A percentile compares a stretch with the other conserved stretches of the same genome.
These are phyloP conservation scores for Alethe diademata DNA, from an alignment of 2,113 vertebrate genomes.

Conservation along the genomic window DNA sequence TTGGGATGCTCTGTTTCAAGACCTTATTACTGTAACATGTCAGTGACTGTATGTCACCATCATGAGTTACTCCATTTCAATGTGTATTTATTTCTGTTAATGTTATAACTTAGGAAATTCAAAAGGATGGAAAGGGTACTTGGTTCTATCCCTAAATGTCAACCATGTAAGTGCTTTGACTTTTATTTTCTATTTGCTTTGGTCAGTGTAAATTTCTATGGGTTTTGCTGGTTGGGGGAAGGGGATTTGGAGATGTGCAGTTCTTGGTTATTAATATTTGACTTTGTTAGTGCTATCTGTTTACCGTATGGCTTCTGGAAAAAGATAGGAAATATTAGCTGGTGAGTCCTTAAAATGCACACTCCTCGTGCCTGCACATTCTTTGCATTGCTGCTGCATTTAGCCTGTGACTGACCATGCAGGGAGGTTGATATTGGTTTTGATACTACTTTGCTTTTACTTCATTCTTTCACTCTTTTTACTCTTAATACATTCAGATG, in stretches of 20 bases:
- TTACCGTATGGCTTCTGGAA: constrained; percentile 78
- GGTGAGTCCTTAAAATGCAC: constrained; percentile 58
- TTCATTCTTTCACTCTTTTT: background rate
- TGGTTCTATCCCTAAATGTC: constrained; percentile 80
- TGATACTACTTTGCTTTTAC: background rate
- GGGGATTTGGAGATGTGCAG: constrained; percentile 80
- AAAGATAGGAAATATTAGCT: constrained; percentile 65
- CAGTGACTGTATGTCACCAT: background rate
- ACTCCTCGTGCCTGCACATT: background rate
- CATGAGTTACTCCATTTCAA: constrained; percentile 30
- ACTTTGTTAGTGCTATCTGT: constrained; percentile 84
- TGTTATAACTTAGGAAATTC: constrained; percentile 73
- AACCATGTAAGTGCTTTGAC: constrained; percentile 81
- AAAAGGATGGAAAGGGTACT: constrained; percentile 61
- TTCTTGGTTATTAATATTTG: constrained; percentile 86
- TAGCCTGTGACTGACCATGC: background rate
- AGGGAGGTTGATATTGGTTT: background rate
- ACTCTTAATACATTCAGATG: background rate
- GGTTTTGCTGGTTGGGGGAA: constrained; percentile 81
- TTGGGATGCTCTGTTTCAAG: constrained; percentile 1
- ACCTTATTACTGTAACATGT: constrained; percentile 5
- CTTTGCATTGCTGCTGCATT: background rate
- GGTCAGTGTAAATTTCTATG: constrained; percentile 85
- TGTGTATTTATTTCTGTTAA: constrained; percentile 70
- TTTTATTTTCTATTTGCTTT: constrained; percentile 86